Evolutionary conservation across 2,888 invertebrate species (phyloP).

Genomic region (Apotomis turbidana): DNA sequence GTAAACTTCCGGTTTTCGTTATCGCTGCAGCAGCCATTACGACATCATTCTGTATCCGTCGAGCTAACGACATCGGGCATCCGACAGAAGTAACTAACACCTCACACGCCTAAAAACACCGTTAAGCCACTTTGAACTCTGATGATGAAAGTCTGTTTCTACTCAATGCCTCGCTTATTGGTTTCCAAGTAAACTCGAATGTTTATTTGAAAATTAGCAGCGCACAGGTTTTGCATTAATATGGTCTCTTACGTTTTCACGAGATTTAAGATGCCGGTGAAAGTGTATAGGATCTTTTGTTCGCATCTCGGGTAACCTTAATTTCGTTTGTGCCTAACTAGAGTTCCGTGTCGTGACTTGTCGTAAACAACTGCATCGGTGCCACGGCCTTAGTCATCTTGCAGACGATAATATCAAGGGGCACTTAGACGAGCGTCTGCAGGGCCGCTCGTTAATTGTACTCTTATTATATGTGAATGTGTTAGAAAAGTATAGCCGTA

Average conservation of each 20-base stretch:
- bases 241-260: constrained; percentile 11
- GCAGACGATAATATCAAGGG: constrained; percentile 20
- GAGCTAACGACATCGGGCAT: constrained; percentile 17
- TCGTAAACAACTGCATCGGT: constrained; percentile 27
- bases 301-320: constrained; percentile 49
- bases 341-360: constrained; percentile 27
- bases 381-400: constrained; percentile 33
- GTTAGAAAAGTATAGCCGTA: not conserved
- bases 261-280: constrained; percentile 44
- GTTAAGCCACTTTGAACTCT: constrained; percentile 17
- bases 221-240: constrained; percentile 16
- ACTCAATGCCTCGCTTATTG: constrained; percentile 16
- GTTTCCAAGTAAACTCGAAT: constrained; percentile 14
- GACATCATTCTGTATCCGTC: constrained; percentile 27
- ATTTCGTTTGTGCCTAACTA: constrained; percentile 40
- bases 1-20: constrained; percentile 30
- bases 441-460: constrained; percentile 1
- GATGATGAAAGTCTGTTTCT: constrained; percentile 17
- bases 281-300: constrained; percentile 46
- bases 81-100: not conserved
- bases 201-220: constrained; percentile 29
- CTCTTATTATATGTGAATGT: constrained; percentile 1
- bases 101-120: not conserved
- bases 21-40: constrained; percentile 33
- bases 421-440: constrained; percentile 25